Percentiles rank a stretch among this genome's conserved stretches.
Conservation (phyloP, 23 tunicate species). For the Aplidium turbinatum region DNA sequence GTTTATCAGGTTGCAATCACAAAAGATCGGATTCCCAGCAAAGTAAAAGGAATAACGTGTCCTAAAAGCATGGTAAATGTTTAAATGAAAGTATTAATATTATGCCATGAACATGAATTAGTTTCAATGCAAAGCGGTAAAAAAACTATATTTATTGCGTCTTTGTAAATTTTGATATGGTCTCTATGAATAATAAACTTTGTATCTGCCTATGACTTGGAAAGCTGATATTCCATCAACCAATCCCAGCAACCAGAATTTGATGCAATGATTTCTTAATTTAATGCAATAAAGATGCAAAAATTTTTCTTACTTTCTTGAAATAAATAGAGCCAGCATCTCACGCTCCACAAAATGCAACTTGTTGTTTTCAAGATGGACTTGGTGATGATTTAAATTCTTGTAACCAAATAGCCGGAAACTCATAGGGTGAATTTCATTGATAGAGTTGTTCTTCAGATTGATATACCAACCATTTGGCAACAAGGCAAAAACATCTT, state of each 20-base stretch:
- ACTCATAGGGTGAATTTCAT: constrained; percentile 24
- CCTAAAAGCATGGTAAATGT: not conserved
- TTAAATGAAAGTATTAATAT: no score
- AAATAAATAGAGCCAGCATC: not conserved
- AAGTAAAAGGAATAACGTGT: constrained; percentile 26
- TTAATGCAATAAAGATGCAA: not conserved
- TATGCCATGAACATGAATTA: no score
- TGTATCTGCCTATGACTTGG: no score
- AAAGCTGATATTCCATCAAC: no score
- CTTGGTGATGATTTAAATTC: constrained; percentile 30
- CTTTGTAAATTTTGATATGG: no score
- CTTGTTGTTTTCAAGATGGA: constrained; percentile 34
- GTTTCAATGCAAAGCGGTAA: no score
- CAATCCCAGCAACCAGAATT: no score
- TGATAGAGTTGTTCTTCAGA: constrained; percentile 38
- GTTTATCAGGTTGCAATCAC: constrained; percentile 56
- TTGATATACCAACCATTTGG: constrained; percentile 29
- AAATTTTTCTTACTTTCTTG: not conserved
- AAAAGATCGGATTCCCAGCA: constrained; percentile 70
- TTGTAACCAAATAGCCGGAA: constrained; percentile 38
- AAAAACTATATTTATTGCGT: no score
- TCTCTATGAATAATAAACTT: no score
- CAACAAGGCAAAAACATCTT: constrained; percentile 17
- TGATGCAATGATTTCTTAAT: no score
- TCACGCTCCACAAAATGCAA: constrained; percentile 25